Percentiles rank a stretch among this genome's conserved stretches.
These are phyloP conservation scores for Triops cancriformis DNA, from an alignment of 1,140 invertebrate genomes.

Conservation along the genomic window DNA sequence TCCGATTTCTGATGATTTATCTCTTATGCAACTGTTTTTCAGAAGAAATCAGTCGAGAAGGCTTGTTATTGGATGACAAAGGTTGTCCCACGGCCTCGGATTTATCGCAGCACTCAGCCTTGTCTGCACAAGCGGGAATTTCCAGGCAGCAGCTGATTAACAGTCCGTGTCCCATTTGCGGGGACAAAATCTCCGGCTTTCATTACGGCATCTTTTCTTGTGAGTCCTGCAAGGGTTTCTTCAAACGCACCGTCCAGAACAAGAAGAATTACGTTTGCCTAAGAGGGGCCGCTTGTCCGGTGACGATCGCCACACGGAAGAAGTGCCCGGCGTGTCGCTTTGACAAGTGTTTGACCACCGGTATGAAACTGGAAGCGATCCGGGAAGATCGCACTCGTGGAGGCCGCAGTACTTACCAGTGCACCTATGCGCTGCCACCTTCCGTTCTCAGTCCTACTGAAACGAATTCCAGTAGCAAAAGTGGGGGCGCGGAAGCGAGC, in stretches of 20 bases:
- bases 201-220: conserved; percentile 83
- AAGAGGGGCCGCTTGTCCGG: conserved; percentile 78
- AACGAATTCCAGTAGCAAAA: neutral
- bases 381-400: conserved; percentile 87
- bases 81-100: conserved; percentile 37
- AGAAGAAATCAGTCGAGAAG: conserved; percentile 26
- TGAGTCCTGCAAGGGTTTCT: conserved; percentile 73
- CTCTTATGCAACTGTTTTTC: neutral
- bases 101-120: conserved; percentile 42
- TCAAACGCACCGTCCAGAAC: conserved; percentile 96
- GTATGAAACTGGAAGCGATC: conserved; percentile 97
- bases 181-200: conserved; percentile 89
- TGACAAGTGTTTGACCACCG: conserved; percentile 88
- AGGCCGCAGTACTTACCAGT: conserved; percentile 90
- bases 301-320: conserved; percentile 84
- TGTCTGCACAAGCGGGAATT: conserved; percentile 61
- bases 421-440: conserved; percentile 74
- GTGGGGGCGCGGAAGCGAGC: neutral
- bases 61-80: conserved; percentile 34
- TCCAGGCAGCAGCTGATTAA: conserved; percentile 73
- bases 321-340: conserved; percentile 97
- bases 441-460: conserved; percentile 31
- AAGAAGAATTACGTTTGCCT: conserved; percentile 93
- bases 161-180: conserved; percentile 89
- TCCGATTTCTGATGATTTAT: too few relatives aligned